phyloP scores from a whole-genome alignment of 37 sponge, comb jelly and placozoan species.

The Aplysina aerophoba region DNA sequence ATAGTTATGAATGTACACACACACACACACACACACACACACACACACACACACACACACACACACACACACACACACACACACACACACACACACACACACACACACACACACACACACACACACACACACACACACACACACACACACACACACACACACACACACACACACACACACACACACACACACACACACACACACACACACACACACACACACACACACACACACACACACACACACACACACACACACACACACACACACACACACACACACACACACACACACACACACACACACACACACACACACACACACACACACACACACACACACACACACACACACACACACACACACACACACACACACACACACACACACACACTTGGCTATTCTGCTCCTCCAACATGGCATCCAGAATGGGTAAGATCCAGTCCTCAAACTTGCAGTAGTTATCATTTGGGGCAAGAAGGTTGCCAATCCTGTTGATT shows the following conservation, averaged over 20 bases:
- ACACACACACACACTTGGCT: conserved; percentile 45
- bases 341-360: conserved; percentile 35
- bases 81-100: conserved; percentile 31
- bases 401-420: conserved; percentile 85
- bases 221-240: conserved; percentile 1
- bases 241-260: conserved; percentile 14
- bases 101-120: no score
- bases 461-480: conserved; percentile 93
- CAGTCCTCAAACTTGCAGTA: conserved; percentile 97
- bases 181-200: no score
- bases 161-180: no score
- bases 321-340: conserved; percentile 37
- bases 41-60: conserved; percentile 6
- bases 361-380: not conserved
- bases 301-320: conserved; percentile 30
- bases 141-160: no score
- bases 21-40: not conserved
- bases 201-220: not conserved
- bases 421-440: conserved; percentile 87
- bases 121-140: no score
- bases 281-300: conserved; percentile 30
- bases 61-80: conserved; percentile 17
- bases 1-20: not conserved
- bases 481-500: conserved; percentile 94
- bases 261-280: conserved; percentile 25